These are phyloP conservation scores for Ia io DNA, from an alignment of 2,113 vertebrate genomes.

Conservation along the genomic window DNA sequence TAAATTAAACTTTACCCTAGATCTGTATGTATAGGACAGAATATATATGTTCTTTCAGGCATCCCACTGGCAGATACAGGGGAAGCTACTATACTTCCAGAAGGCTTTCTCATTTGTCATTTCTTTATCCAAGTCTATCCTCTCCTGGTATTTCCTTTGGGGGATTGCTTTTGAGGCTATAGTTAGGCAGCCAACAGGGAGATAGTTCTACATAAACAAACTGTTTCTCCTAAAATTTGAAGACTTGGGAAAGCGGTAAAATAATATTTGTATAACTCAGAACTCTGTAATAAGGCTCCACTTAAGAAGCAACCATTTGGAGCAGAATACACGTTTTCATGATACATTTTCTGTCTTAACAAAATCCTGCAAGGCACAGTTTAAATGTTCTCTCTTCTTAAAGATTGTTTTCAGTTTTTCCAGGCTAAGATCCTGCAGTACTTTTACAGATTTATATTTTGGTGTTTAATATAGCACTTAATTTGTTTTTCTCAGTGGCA, in stretches of 20 bases:
- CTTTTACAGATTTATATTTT: neutral
- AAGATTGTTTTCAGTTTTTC: neutral
- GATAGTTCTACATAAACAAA: neutral
- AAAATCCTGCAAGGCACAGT: neutral
- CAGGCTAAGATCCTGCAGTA: neutral
- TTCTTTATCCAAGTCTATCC: neutral
- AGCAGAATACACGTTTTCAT: neutral
- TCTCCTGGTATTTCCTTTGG: neutral
- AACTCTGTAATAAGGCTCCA: neutral
- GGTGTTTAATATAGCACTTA: neutral
- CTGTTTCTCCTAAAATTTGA: neutral
- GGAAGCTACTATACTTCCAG: neutral
- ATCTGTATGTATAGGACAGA: neutral
- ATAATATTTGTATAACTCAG: neutral
- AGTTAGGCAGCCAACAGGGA: neutral
- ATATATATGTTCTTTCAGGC: neutral
- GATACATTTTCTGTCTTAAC: neutral
- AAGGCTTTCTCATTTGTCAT: neutral
- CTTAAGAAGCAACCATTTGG: neutral
- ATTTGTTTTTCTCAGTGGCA: neutral
- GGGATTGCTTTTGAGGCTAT: neutral
- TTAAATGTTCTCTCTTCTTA: neutral
- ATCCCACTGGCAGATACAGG: neutral
- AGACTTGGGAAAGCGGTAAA: neutral
- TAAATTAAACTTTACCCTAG: neutral